Evolutionary conservation across 1,140 invertebrate species (phyloP), one percentile per base, ranked within the genome.

Genomic region (Subanguina moxae): DNA sequence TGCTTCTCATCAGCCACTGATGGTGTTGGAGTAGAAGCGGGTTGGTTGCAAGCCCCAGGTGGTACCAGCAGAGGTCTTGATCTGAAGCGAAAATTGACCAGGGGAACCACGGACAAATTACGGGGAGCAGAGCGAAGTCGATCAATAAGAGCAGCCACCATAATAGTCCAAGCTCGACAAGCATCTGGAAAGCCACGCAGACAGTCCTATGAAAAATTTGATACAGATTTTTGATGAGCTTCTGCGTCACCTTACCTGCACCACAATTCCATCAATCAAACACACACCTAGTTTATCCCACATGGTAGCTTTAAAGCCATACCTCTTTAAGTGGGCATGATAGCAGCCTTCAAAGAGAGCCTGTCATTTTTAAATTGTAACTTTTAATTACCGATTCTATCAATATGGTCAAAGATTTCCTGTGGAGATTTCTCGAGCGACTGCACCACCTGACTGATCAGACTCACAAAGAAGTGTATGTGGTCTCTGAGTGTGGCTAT

Each of bases 391-490:
- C 76, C 76, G 61, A 78, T 80, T 56, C 68, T 67, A 46, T 78
- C 77, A 45, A 79, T 66, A 52, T 79, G 77, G 9, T 76, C 76
- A 25, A 82, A 68, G 45, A 81, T 79, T 23, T 82, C 69, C 9
- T 72, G 64, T 0, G 77, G 78, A 11, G 68, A 61, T 30, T 72
- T 56, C 25, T 79, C 78, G 8, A 79, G 46, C 32, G 45, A 67
- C 13, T 79, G 67, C 5, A 79, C 65, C 9, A 76, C 61, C 45
- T 78, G 76, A 15, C 65, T 76, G 19, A 79, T 76, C 8, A 79
- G 69, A 1, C 76, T 79, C 5, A 79, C 76, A 57, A 79, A 81
- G 64, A 79, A 79, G 58, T 82, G 79, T 32, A 78, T 79, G 59
- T 79, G 77, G 57, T 79, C 77, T 7, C 78, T 57, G 9, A 79